Conservation (phyloP, 2,797 vertebrate genomes). For the Clamator glandarius region DNA sequence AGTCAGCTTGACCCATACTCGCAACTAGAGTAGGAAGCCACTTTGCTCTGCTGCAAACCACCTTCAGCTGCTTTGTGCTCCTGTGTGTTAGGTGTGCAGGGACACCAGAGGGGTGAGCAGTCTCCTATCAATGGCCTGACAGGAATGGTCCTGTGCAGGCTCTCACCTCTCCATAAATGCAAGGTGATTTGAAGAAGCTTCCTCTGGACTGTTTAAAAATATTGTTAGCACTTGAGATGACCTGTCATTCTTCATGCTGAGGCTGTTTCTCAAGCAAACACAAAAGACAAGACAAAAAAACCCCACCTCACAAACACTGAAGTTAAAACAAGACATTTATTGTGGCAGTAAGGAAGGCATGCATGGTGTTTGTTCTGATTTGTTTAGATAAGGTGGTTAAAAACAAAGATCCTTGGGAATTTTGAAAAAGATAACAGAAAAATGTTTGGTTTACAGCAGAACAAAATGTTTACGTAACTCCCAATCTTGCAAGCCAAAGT, state of each 20-base stretch:
- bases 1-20: fast-evolving
- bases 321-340: conserved; percentile 26
- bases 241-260: not conserved
- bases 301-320: not conserved
- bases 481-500: not conserved
- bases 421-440: not conserved
- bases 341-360: not conserved
- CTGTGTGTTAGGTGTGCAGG: not conserved
- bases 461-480: not conserved
- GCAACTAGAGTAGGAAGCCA: not conserved
- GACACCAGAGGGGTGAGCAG: not conserved
- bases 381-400: conserved; percentile 26
- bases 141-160: not conserved
- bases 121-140: fast-evolving
- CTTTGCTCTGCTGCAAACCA: not conserved
- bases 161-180: not conserved
- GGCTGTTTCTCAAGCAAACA: not conserved
- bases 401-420: conserved; percentile 35
- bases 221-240: not conserved
- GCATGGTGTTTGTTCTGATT: not conserved
- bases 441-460: conserved; percentile 20
- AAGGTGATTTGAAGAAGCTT: not conserved
- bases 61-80: fast-evolving
- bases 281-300: not conserved
- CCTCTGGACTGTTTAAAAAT: not conserved